phyloP scores from a whole-genome alignment of 2,113 vertebrate genomes.

The Eurystomus gularis region DNA sequence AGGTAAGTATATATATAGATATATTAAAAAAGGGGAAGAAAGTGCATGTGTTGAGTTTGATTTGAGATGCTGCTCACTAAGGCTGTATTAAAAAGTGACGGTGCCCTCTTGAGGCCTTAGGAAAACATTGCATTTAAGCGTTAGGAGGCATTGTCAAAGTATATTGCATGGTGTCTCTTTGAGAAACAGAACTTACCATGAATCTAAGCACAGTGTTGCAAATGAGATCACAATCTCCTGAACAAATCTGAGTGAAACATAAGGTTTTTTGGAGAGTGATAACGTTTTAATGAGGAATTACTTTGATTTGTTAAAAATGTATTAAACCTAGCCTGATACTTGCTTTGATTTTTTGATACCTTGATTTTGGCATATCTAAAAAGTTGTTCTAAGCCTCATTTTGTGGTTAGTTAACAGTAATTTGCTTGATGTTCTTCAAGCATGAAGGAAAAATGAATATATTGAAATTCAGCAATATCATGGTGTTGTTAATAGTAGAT shows the following conservation, averaged over 20 bases:
- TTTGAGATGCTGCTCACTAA: background rate
- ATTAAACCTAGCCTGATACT: background rate
- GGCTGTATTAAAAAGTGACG: background rate
- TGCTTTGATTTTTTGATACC: background rate
- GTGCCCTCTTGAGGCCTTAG: constrained; percentile 64
- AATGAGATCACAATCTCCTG: background rate
- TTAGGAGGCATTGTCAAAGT: background rate
- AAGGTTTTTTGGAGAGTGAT: background rate
- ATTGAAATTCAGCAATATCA: background rate
- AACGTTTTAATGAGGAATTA: background rate
- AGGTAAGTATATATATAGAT: constrained; percentile 77
- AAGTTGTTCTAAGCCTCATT: background rate
- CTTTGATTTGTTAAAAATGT: background rate
- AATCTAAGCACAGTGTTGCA: background rate
- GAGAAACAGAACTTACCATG: background rate
- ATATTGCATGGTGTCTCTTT: background rate
- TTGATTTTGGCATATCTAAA: background rate
- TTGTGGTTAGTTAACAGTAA: background rate
- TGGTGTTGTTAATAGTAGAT: background rate
- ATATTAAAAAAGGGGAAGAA: background rate
- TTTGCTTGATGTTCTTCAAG: background rate
- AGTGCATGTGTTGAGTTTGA: background rate
- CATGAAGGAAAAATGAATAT: background rate
- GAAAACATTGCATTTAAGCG: background rate
- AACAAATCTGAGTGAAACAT: background rate